Percentiles rank a stretch among this genome's conserved stretches.
Evolutionary conservation across 2,888 invertebrate genomes (phyloP).

Genomic region (Lycia hirtaria): DNA sequence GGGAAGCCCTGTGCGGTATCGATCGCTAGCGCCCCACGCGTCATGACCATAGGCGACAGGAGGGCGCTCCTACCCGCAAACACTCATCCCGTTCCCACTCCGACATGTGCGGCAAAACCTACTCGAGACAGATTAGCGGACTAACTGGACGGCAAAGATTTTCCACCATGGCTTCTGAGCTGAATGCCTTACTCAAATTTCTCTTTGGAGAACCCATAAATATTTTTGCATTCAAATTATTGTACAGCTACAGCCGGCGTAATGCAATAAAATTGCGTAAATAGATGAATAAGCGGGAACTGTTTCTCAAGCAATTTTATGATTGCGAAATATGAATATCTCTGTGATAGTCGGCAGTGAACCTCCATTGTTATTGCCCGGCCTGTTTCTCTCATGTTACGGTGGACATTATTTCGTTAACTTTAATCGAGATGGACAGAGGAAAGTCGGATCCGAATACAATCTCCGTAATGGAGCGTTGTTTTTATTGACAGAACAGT

Average conservation of each 20-base stretch:
- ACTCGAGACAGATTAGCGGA: conserved; percentile 18
- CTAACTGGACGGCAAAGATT: conserved; percentile 10
- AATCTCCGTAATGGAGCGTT: conserved; percentile 59
- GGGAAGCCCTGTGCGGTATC: conserved; percentile 81
- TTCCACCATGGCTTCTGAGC: conserved; percentile 16
- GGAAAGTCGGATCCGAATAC: conserved; percentile 38
- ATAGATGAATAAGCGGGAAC: conserved; percentile 40
- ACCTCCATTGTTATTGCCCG: conserved; percentile 38
- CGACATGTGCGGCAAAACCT: conserved; percentile 51
- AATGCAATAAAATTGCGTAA: conserved; percentile 57
- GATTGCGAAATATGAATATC: conserved; percentile 43
- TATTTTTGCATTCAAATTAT: conserved; percentile 55
- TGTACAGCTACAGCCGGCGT: conserved; percentile 46
- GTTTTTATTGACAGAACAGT: conserved; percentile 55
- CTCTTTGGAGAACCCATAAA: conserved; percentile 38
- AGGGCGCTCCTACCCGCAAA: conserved; percentile 76
- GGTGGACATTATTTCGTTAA: conserved; percentile 29
- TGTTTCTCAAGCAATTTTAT: conserved; percentile 50
- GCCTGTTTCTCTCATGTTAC: conserved; percentile 31
- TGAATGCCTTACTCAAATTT: conserved; percentile 23
- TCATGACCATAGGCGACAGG: conserved; percentile 79
- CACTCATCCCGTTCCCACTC: conserved; percentile 49
- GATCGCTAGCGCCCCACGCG: conserved; percentile 79
- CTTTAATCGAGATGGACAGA: conserved; percentile 27
- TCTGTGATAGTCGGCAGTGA: conserved; percentile 31